Conservation (phyloP, 2,888 invertebrate genomes). For the Tillus elongatus region DNA sequence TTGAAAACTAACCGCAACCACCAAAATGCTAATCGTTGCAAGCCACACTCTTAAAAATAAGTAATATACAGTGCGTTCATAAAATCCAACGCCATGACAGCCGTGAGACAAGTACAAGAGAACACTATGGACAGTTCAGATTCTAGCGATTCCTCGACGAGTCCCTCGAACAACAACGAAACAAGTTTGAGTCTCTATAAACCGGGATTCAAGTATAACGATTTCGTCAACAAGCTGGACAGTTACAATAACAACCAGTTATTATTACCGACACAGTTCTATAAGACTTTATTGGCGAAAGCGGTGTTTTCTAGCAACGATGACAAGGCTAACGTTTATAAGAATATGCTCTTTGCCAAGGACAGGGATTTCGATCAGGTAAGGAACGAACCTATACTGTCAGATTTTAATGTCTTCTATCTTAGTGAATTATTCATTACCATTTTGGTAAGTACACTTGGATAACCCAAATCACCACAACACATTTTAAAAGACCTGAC, state of each 20-base stretch:
- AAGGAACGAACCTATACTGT: no score
- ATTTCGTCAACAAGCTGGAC: conserved; percentile 41
- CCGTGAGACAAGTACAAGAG: conserved; percentile 34
- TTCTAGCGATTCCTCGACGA: conserved; percentile 35
- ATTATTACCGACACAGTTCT: conserved; percentile 65
- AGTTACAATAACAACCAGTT: conserved; percentile 42
- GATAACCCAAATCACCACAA: no score
- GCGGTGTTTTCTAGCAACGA: conserved; percentile 51
- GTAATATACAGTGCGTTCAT: no score
- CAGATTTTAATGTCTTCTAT: no score
- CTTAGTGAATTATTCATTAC: no score
- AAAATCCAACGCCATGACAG: no score
- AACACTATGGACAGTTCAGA: conserved; percentile 37
- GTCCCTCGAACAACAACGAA: conserved; percentile 23
- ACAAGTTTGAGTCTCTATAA: conserved; percentile 29
- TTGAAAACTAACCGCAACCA: no score
- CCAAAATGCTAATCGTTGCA: no score
- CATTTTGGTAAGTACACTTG: no score
- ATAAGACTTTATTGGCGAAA: conserved; percentile 68
- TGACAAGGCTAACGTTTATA: conserved; percentile 39
- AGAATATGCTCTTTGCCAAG: conserved; percentile 40
- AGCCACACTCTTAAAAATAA: no score
- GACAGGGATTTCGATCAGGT: conserved; percentile 43
- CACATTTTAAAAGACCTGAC: no score
- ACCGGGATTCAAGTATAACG: conserved; percentile 33